Conservation (phyloP, 2,797 vertebrate species). For the Champsocephalus gunnari region DNA sequence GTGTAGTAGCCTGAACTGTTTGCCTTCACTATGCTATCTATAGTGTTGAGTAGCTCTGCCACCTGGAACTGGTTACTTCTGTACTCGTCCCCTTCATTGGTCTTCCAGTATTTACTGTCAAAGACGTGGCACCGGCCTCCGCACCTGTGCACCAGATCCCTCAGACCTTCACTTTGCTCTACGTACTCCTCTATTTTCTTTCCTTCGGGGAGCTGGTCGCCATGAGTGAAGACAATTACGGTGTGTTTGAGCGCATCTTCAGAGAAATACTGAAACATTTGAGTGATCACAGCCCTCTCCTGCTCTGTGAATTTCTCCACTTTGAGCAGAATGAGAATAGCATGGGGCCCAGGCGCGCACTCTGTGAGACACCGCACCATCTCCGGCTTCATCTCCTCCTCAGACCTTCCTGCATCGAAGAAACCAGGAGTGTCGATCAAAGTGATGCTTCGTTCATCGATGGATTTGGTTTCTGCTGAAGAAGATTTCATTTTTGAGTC, state of each 20-base stretch:
- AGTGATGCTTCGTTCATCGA: slow-evolving; percentile 13
- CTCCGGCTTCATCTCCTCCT: background rate
- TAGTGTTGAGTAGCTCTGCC: slow-evolving; percentile 29
- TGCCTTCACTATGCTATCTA: slow-evolving; percentile 10
- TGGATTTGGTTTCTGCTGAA: background rate
- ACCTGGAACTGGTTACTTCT: slow-evolving; percentile 52
- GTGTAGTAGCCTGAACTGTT: slow-evolving; percentile 44
- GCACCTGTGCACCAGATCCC: slow-evolving; percentile 44
- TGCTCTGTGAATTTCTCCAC: slow-evolving; percentile 10
- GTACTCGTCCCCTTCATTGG: background rate
- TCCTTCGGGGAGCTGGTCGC: slow-evolving; percentile 10
- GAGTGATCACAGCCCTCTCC: slow-evolving; percentile 27
- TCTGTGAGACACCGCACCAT: background rate
- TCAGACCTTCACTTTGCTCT: background rate
- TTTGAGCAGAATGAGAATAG: slow-evolving; percentile 12
- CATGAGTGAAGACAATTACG: slow-evolving; percentile 11
- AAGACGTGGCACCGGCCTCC: slow-evolving; percentile 40
- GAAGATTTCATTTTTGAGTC: background rate
- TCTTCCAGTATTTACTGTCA: slow-evolving; percentile 59
- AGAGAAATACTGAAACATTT: slow-evolving; percentile 39
- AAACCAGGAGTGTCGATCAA: slow-evolving; percentile 35
- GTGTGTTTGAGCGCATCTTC: slow-evolving; percentile 28
- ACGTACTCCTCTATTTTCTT: slow-evolving; percentile 29
- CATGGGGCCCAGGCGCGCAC: slow-evolving; percentile 21
- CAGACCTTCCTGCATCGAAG: background rate